Percentiles rank a stretch among this genome's conserved stretches.
These are phyloP conservation scores for Selene dorsalis DNA, from an alignment of 2,797 vertebrate species.

Conservation along the genomic window DNA sequence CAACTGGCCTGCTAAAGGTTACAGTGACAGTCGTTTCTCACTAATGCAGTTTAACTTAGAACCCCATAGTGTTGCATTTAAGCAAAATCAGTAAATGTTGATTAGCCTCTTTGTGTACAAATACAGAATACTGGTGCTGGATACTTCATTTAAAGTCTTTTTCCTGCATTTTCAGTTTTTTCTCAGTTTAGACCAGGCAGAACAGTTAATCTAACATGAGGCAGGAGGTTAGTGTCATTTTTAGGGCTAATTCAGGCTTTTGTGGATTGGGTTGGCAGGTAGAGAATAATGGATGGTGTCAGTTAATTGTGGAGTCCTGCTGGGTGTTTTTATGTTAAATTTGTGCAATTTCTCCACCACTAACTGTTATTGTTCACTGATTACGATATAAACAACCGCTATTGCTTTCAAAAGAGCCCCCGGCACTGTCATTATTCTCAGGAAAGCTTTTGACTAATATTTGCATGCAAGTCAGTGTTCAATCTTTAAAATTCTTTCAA, in stretches of 20 bases:
- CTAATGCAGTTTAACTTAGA: constrained; percentile 9
- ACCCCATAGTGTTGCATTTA: neutral
- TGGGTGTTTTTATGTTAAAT: constrained; percentile 19
- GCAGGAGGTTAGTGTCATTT: neutral
- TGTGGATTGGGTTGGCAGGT: constrained; percentile 17
- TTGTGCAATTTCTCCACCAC: constrained; percentile 3
- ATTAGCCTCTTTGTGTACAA: neutral
- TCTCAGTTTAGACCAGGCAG: neutral
- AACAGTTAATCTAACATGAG: neutral
- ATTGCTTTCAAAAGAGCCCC: neutral
- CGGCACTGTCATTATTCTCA: neutral
- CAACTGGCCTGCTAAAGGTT: neutral
- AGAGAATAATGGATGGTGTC: neutral
- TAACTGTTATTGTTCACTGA: neutral
- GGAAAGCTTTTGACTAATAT: constrained; percentile 7
- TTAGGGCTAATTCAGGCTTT: neutral
- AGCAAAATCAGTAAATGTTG: neutral
- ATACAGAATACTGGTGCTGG: constrained; percentile 23
- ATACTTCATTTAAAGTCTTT: constrained; percentile 23
- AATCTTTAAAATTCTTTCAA: neutral
- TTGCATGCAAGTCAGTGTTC: neutral
- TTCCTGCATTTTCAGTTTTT: constrained; percentile 10
- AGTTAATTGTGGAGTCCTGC: neutral
- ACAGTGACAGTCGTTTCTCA: neutral
- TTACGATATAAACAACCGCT: constrained; percentile 1